Percentiles rank a stretch among this genome's conserved stretches.
Evolutionary conservation across 2,888 invertebrate genomes (phyloP).

Genomic region (Psococerastis gibbosa): DNA sequence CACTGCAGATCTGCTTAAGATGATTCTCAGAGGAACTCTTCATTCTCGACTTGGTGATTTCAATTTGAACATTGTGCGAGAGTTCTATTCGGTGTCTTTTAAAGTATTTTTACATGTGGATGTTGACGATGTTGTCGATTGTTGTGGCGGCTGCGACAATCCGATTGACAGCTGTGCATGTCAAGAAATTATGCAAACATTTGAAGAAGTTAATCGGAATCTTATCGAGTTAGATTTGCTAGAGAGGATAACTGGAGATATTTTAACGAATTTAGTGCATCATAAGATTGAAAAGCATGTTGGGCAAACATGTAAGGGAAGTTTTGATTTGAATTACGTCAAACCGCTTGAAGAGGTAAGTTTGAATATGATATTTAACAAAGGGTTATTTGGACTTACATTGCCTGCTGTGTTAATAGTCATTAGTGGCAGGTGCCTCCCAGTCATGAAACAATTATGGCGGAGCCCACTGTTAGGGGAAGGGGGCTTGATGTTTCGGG

Average conservation of each 20-base stretch:
- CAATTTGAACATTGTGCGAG: slow-evolving; percentile 46
- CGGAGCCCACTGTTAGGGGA: too few species aligned
- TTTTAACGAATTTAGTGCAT: slow-evolving; percentile 66
- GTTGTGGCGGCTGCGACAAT: slow-evolving; percentile 58
- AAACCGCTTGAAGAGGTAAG: slow-evolving; percentile 49
- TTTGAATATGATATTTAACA: too few species aligned
- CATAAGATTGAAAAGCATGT: slow-evolving; percentile 67
- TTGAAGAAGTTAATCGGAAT: slow-evolving; percentile 55
- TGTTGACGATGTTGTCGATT: slow-evolving; percentile 37
- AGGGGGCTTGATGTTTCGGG: too few species aligned
- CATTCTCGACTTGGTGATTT: slow-evolving; percentile 50
- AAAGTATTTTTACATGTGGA: slow-evolving; percentile 40
- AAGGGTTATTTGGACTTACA: too few species aligned
- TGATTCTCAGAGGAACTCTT: slow-evolving; percentile 42
- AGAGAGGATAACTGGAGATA: slow-evolving; percentile 68
- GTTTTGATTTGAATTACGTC: slow-evolving; percentile 68
- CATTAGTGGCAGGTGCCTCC: too few species aligned
- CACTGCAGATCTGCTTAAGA: slow-evolving; percentile 38
- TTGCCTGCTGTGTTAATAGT: too few species aligned
- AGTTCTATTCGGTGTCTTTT: slow-evolving; percentile 61
- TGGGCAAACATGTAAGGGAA: slow-evolving; percentile 65
- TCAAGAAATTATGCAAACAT: slow-evolving; percentile 44
- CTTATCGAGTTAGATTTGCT: slow-evolving; percentile 57
- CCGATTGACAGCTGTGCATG: slow-evolving; percentile 42
- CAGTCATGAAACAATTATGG: too few species aligned